Base-by-base conservation (phyloP, 2,888 invertebrate species). In the Cephus runcator region DNA sequence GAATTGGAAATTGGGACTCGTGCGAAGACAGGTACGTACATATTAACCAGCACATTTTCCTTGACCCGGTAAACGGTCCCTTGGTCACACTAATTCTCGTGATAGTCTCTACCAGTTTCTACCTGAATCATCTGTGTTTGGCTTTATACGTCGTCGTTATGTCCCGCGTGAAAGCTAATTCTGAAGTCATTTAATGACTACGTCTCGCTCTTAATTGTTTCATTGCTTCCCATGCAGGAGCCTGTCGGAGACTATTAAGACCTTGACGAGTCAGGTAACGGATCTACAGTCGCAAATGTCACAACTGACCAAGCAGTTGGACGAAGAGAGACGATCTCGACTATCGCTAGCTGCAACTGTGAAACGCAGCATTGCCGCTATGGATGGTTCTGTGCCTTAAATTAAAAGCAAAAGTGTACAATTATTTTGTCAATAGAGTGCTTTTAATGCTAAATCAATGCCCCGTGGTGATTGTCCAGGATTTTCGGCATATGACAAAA, bases 221-320 rank as follows among this genome's bases (percentile, higher is more conserved):
- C 36, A 35, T 73, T 69, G 3, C 71, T 34, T 34, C 36, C 34
- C 89, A 75, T 90, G 90, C 88, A 95, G 96, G 90, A 95, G 94
- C 87, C 92, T 96, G 85, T 95, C 96, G 91, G 95, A 96, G 85
- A 95, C 96, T 79, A 95, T 97, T 82, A 95, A 96, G 93, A 93
- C 95, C 81, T 91, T 97, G 86, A 95, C 95, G 89, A 95, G 95
- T 88, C 95, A 96, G 92, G 93, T 97, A 82, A 94, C 94, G 87
- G 93, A 93, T 79, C 92, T 96, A 83, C 94, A 94, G 89, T 88
- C 92, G 82, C 93, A 94, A 90, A 93, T 95, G 84, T 92, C 93
- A 80, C 92, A 93, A 83, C 89, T 95, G 79, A 93, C 93, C 79
- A 92, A 93, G 82, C 95, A 95, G 86, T 90, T 96, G 84, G 94